Base-by-base conservation (phyloP, 2,888 invertebrate genomes). In the Amiota communis region DNA sequence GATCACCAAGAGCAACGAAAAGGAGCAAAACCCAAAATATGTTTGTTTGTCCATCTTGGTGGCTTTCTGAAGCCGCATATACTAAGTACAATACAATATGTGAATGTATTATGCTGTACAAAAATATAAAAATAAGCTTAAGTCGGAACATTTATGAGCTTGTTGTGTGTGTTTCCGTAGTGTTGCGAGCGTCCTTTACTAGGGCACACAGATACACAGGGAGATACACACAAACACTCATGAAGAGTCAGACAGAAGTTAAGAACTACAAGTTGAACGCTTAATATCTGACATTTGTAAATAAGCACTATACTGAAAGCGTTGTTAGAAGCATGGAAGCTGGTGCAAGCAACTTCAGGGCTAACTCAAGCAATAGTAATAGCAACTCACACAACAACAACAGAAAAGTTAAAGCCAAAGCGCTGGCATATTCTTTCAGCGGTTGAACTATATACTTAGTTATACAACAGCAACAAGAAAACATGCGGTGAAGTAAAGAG, bases 101-200 rank as follows among this genome's bases (percentile, higher is more conserved):
- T 36, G 36, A 36, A 36, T 36, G 65, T 51, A 68, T 59, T 59
- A 20, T 20, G 20, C 59, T 15, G 17, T 20, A 59, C 59, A 11
- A 48, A 73, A 72, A 56, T 36, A 72, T 23, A 70, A 53, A 64
- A 69, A 36, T 51, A 78, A 81, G 77, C 80, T 80, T 80, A 80
- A 84, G 84, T 82, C 81, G 64, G 17, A 15, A 72, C 59, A 57
- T 72, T 77, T 80, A 80, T 79, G 78, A 80, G 81, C 74, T 74
- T 79, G 78, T 79, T 79, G 80, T 81, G 36, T 36, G 80, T 83
- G 84, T 84, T 84, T 83, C 82, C 83, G 83, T 80, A 77, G 72
- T 80, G 74, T 36, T 36, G 36, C 36, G 36, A 36, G 36, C 36
- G 36, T 36, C 36, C 36, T 36, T 36, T 36, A 36, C 36, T 36